Conservation (phyloP, 2,113 vertebrate genomes). For the Corythaixoides concolor region DNA sequence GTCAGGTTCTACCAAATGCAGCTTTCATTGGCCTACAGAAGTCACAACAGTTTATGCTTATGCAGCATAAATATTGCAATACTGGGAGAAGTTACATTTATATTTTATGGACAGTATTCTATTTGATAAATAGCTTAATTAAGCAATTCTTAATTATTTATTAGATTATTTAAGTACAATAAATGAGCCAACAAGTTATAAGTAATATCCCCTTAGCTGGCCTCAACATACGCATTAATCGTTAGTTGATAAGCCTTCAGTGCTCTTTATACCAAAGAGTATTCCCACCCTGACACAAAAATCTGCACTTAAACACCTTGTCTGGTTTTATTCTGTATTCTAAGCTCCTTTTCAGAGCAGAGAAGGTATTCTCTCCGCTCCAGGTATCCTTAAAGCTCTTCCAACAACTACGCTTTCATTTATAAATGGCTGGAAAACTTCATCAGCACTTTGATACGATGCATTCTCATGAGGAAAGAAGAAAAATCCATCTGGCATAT, state of each 20-base stretch:
- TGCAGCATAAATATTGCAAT: neutral
- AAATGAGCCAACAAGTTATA: neutral
- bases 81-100: neutral
- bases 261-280: neutral
- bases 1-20: neutral
- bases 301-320: neutral
- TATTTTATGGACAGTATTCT: neutral
- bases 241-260: neutral
- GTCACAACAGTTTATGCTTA: neutral
- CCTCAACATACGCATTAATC: neutral
- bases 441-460: neutral
- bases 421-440: neutral
- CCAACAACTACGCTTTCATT: neutral
- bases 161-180: neutral
- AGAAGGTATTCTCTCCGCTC: neutral
- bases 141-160: neutral
- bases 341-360: neutral
- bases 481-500: constrained; percentile 20
- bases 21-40: neutral
- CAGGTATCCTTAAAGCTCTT: neutral
- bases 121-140: neutral
- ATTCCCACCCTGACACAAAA: neutral
- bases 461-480: neutral
- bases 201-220: neutral
- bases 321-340: neutral